phyloP scores from a whole-genome alignment of 1,140 invertebrate species.

The Antheraea mylitta region DNA sequence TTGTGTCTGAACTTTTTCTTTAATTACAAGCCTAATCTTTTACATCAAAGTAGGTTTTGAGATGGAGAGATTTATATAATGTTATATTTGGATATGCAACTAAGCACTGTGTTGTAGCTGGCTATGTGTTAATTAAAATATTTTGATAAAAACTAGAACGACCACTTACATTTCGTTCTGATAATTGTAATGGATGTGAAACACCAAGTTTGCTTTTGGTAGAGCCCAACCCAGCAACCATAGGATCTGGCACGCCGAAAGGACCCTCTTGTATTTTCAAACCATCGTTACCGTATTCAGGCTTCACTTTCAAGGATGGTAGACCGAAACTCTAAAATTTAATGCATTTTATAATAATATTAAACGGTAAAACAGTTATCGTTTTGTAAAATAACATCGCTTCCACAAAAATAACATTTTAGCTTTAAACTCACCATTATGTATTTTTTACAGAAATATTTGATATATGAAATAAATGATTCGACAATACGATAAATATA shows the following conservation, averaged over 20 bases:
- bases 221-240: slow-evolving; percentile 70
- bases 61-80: too few relatives aligned
- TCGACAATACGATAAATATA: too few relatives aligned
- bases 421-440: background rate
- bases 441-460: background rate
- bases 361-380: too few relatives aligned
- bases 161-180: slow-evolving; percentile 77
- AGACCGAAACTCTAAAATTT: slow-evolving; percentile 79
- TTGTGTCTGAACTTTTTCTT: too few relatives aligned
- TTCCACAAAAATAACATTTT: too few relatives aligned
- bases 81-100: too few relatives aligned
- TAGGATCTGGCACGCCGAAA: slow-evolving; percentile 77
- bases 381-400: too few relatives aligned
- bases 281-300: slow-evolving; percentile 47
- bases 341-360: background rate
- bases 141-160: slow-evolving; percentile 7
- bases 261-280: slow-evolving; percentile 55
- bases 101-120: too few relatives aligned
- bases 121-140: too few relatives aligned
- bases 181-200: slow-evolving; percentile 66
- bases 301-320: slow-evolving; percentile 73
- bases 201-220: slow-evolving; percentile 59
- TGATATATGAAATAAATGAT: background rate
- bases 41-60: too few relatives aligned
- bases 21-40: too few relatives aligned